These are phyloP conservation scores for Nemoura dubitans DNA, from an alignment of 2,888 invertebrate genomes.

Conservation along the genomic window DNA sequence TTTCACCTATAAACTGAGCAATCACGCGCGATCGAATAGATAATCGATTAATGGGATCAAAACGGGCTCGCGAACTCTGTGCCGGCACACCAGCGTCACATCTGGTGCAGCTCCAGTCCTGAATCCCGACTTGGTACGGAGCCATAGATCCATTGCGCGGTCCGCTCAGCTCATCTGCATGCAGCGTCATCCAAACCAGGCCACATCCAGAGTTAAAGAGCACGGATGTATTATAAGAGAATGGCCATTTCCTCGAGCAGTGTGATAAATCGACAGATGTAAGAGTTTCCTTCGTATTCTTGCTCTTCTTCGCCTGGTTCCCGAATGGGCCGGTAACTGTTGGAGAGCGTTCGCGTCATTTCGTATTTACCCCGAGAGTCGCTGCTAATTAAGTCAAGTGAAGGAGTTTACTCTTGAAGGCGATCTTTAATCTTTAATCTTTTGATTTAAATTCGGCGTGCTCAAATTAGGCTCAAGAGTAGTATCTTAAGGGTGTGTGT, in stretches of 20 bases:
- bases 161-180: constrained; percentile 20
- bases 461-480: not conserved
- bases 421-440: not conserved
- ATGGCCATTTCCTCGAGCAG: constrained; percentile 29
- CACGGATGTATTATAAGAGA: constrained; percentile 29
- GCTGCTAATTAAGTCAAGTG: not conserved
- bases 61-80: not conserved
- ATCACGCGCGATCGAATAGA: not conserved
- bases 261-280: constrained; percentile 37
- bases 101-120: not conserved
- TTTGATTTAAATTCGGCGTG: not conserved
- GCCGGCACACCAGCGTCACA: not conserved
- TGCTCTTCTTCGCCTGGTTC: no score
- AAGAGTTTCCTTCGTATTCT: constrained; percentile 21
- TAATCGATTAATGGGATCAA: not conserved
- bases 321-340: not conserved
- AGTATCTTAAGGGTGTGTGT: no score
- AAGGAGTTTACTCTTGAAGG: not conserved
- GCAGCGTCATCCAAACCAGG: constrained; percentile 30
- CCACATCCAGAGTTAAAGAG: constrained; percentile 31
- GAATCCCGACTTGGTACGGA: no score
- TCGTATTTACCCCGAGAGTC: not conserved
- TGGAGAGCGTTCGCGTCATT: not conserved
- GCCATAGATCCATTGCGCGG: not conserved
- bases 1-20: not conserved